Percentiles rank a stretch among this genome's conserved stretches.
phyloP scores from a whole-genome alignment of 2,113 vertebrate genomes.

The Acrocephalus arundinaceus region DNA sequence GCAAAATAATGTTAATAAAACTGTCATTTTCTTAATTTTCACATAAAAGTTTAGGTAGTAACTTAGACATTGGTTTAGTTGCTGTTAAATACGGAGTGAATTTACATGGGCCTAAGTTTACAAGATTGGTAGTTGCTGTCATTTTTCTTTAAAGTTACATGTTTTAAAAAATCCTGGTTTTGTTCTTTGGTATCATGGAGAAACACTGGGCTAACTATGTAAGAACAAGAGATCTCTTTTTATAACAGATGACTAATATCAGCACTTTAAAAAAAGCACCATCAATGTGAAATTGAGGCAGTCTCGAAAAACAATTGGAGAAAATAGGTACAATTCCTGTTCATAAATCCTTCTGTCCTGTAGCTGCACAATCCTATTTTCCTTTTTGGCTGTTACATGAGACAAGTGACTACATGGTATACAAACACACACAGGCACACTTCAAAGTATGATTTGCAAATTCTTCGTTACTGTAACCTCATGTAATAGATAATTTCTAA shows the following conservation, averaged over 20 bases:
- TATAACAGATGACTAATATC: background rate
- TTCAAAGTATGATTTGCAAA: background rate
- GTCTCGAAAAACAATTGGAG: background rate
- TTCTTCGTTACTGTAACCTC: background rate
- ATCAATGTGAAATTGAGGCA: background rate
- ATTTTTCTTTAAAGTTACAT: background rate
- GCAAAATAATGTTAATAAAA: background rate
- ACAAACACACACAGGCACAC: background rate
- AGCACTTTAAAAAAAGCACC: constrained; percentile 36
- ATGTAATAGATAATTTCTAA: background rate
- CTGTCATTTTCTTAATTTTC: background rate
- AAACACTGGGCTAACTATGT: background rate
- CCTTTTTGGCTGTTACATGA: background rate
- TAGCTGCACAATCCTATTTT: background rate
- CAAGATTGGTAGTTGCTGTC: background rate
- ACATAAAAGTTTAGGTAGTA: background rate
- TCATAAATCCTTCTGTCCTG: background rate
- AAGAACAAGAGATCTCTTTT: background rate
- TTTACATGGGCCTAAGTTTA: constrained; percentile 11
- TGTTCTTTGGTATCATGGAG: background rate
- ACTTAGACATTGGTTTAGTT: background rate
- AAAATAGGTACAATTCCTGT: background rate
- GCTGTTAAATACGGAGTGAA: background rate
- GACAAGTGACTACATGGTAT: background rate
- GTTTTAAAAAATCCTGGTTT: background rate